Conservation (phyloP, 2,888 invertebrate species). For the Isoperla grammatica region DNA sequence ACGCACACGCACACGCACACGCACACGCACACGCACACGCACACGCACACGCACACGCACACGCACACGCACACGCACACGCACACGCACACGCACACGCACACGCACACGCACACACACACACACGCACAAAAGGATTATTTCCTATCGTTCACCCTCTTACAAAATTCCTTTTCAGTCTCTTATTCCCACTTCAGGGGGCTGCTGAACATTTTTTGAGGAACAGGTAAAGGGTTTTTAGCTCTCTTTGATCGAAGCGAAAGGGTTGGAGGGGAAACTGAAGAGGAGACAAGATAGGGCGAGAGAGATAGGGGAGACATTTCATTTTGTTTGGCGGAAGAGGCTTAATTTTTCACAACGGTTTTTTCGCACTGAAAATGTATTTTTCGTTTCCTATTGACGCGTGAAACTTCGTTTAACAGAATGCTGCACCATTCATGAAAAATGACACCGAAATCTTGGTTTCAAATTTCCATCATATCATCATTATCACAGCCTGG, state of each 20-base stretch:
- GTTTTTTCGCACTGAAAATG: constrained; percentile 8
- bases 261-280: constrained; percentile 8
- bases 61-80: no score
- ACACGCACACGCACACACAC: no score
- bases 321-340: constrained; percentile 5
- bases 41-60: no score
- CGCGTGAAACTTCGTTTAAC: constrained; percentile 1
- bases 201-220: constrained; percentile 10
- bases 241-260: neutral
- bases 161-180: no score
- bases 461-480: neutral
- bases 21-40: no score
- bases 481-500: no score
- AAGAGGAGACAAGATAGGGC: constrained; percentile 13
- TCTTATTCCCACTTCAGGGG: neutral
- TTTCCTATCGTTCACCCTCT: no score
- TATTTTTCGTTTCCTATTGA: constrained; percentile 3
- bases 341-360: constrained; percentile 18
- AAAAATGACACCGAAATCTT: constrained; percentile 10
- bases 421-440: constrained; percentile 7
- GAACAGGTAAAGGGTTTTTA: constrained; percentile 18
- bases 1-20: no score
- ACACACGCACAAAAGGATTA: no score
- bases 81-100: no score
- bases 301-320: constrained; percentile 8